Percentiles rank a stretch among this genome's conserved stretches.
Conservation (phyloP, 2,113 vertebrate species). For the Danio rerio region GRCz12tu NC_133182.1:49000001-49000500, state of each 20-base stretch:
- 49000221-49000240: neutral
- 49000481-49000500: no score
- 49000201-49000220: neutral
- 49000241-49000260: neutral
- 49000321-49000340: no score
- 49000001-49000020: slow-evolving; percentile 61
- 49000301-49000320: no score
- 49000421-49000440: no score
- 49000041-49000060: slow-evolving; percentile 58
- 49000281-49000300: no score
- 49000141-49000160: neutral
- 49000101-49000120: slow-evolving; percentile 26
- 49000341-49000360: no score
- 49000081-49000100: slow-evolving; percentile 51
- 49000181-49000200: neutral
- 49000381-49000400: no score
- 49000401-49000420: no score
- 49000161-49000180: neutral
- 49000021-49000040: slow-evolving; percentile 58
- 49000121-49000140: neutral
- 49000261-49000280: no score
- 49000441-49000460: no score
- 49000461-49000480: no score
- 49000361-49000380: no score
- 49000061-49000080: slow-evolving; percentile 63